Evolutionary conservation across 2,888 invertebrate genomes (phyloP), one percentile per base, ranked within the genome.

Genomic region (Trissonchulus latispiculum): DNA sequence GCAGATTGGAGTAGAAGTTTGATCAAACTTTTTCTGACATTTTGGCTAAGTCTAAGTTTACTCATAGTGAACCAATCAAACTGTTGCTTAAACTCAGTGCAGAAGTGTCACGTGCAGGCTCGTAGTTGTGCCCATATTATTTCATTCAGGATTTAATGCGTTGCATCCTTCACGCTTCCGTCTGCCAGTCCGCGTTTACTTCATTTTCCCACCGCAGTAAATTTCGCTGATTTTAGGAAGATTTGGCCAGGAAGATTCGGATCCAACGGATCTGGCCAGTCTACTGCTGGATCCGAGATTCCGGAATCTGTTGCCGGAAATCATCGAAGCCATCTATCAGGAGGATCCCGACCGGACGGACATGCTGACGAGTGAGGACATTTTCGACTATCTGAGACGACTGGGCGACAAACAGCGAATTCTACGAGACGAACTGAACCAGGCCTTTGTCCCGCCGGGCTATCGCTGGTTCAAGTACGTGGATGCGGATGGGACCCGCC

Each of bases 381-480:
- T 59, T 23, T 59, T 59, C 59, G 59, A 59, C 59, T 59, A 59
- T 59, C n/a, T 59, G n/a, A 59, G 59, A 59, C 59, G 59, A 23
- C n/a, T 59, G 59, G 59, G 59, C 59, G 59, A 59, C 59, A 59
- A 59, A n/a, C 59, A 59, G 59, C 59, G 59, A 23, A n/a, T 59
- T 59, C n/a, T 59, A 59, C 59, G 59, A 23, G 59, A 59, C 59
- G 59, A 59, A n/a, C 59, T 59, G n/a, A 59, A 59, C n/a, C 18
- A n/a, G 18, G 59, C 59, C n/a, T 59, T 59, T 59, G 59, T 59
- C n/a, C 59, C 59, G 59, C 59, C 59, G 18, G 59, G 59, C 18
- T 59, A 23, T 59, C 18, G n/a, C 18, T 59, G n/a, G 18, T 23
- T 59, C 18, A 59, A 59, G n/a, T 59, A 59, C n/a, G 59, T n/a